Evolutionary conservation across 2,888 invertebrate species (phyloP).

Genomic region (Drosophila setosimentum): DNA sequence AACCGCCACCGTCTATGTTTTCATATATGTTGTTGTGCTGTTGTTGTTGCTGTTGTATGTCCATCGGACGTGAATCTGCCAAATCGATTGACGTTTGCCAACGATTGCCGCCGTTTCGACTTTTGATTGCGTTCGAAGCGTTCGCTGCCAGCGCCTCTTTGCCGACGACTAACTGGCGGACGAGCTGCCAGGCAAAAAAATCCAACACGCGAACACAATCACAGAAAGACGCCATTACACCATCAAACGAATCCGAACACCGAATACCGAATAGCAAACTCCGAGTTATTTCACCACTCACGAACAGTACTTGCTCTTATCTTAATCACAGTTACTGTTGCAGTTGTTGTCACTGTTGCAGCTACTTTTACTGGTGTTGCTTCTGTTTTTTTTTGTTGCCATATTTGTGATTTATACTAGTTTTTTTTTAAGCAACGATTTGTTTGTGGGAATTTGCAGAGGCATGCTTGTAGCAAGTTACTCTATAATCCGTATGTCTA

Average conservation of each 20-base stretch:
- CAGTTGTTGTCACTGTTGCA: constrained; percentile 10
- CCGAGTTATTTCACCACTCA: constrained; percentile 34
- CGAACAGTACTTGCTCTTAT: constrained; percentile 41
- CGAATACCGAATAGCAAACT: constrained; percentile 30
- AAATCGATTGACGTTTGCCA: constrained; percentile 51
- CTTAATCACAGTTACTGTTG: constrained; percentile 21
- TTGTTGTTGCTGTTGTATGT: constrained; percentile 1
- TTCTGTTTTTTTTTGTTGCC: constrained; percentile 3
- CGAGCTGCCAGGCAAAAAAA: constrained; percentile 30
- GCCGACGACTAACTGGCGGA: constrained; percentile 46
- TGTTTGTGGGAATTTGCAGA: constrained; percentile 2
- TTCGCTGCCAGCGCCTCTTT: constrained; percentile 52
- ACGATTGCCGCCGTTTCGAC: constrained; percentile 32
- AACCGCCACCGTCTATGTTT: constrained; percentile 10
- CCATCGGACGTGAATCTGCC: constrained; percentile 53
- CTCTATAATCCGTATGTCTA: not conserved
- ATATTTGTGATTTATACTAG: constrained; percentile 17
- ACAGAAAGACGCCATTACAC: constrained; percentile 65
- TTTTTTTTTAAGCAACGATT: constrained; percentile 2
- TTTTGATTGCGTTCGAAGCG: constrained; percentile 38
- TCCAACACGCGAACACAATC: constrained; percentile 46
- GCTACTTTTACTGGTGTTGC: not conserved
- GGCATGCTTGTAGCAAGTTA: not conserved
- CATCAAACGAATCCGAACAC: constrained; percentile 25
- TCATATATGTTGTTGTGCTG: not conserved